These are phyloP conservation scores for Erannis defoliaria DNA, from an alignment of 2,888 invertebrate genomes.

Conservation along the genomic window DNA sequence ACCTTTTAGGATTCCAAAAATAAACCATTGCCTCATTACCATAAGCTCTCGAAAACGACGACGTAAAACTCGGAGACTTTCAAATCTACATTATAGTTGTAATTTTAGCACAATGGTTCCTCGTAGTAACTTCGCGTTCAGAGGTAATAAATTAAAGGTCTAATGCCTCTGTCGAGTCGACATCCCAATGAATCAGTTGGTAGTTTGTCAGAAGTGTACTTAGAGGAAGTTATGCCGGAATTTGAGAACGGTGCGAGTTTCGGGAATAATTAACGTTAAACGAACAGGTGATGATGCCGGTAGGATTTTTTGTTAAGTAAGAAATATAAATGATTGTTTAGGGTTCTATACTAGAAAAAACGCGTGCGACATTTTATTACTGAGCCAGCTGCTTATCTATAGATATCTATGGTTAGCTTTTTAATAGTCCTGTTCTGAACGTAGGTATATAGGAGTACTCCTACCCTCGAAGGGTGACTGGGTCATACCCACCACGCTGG, in stretches of 20 bases:
- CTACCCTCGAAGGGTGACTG: too few relatives aligned
- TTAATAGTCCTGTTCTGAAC: too few relatives aligned
- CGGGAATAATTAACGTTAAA: conserved; percentile 18
- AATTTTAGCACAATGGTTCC: conserved; percentile 54
- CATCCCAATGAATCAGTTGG: conserved; percentile 53
- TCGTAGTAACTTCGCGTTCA: conserved; percentile 45
- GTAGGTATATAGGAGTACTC: too few relatives aligned
- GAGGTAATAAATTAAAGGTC: conserved; percentile 56
- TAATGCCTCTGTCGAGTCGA: conserved; percentile 53
- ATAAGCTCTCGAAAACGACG: conserved; percentile 30
- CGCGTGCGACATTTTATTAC: not conserved
- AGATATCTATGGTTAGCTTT: too few relatives aligned
- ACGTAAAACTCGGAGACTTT: conserved; percentile 35
- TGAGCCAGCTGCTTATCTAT: too few relatives aligned
- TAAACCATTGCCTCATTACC: conserved; percentile 30
- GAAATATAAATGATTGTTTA: too few relatives aligned
- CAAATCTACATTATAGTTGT: conserved; percentile 39
- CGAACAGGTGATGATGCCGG: conserved; percentile 16
- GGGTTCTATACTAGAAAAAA: not conserved
- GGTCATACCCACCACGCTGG: too few relatives aligned
- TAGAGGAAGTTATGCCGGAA: conserved; percentile 29
- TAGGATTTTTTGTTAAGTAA: not conserved
- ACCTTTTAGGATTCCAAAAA: conserved; percentile 19
- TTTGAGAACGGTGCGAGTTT: conserved; percentile 20
- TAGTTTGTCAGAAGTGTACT: conserved; percentile 44